Conservation (phyloP, 2,888 invertebrate genomes). For the Heliconius aoede region DNA sequence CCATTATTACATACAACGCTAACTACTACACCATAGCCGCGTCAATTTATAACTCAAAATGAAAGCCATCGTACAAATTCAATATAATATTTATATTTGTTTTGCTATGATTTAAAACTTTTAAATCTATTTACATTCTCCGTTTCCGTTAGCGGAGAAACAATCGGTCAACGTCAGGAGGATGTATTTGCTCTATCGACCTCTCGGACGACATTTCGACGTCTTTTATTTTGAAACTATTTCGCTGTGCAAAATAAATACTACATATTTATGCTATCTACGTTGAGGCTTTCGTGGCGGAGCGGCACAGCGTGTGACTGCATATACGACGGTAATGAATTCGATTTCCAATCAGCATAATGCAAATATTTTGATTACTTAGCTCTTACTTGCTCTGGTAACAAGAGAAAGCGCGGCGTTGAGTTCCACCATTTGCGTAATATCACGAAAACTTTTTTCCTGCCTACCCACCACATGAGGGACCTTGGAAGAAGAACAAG, state of each 20-base stretch:
- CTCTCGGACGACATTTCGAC: constrained; percentile 1
- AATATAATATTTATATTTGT: constrained; percentile 12
- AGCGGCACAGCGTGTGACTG: too few relatives aligned
- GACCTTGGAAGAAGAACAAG: too few relatives aligned
- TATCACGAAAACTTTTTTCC: background rate
- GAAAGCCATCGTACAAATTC: background rate
- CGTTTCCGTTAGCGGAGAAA: constrained; percentile 4
- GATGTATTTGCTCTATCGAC: constrained; percentile 17
- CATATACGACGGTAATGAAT: too few relatives aligned
- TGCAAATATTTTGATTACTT: too few relatives aligned
- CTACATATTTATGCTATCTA: background rate
- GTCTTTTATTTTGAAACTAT: constrained; percentile 2
- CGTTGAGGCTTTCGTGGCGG: background rate
- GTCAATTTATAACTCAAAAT: background rate
- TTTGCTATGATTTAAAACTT: constrained; percentile 19
- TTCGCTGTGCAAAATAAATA: constrained; percentile 5
- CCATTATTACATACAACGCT: too few relatives aligned
- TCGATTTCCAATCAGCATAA: too few relatives aligned
- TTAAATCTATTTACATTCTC: constrained; percentile 24
- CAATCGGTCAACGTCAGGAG: constrained; percentile 19
- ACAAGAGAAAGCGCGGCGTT: background rate
- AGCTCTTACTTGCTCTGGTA: background rate
- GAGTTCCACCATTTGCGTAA: background rate
- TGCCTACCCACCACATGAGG: too few relatives aligned
- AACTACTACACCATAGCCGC: background rate